Base-by-base conservation (phyloP, 2,888 invertebrate species). In the Agriopis aurantiaria region DNA sequence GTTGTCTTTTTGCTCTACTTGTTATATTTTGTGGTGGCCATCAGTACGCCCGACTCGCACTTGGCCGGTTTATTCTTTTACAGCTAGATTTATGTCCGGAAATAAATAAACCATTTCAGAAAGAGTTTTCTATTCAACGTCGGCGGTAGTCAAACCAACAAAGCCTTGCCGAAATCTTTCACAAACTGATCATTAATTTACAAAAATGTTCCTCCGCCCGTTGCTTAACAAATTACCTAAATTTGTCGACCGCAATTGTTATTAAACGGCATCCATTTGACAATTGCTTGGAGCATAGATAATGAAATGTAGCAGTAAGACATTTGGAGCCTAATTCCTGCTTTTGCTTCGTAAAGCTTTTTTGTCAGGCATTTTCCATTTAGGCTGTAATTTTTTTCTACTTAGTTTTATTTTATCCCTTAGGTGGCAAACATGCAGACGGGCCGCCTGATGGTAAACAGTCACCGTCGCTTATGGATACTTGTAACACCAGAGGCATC, bases 201-300 rank as follows among this genome's bases (percentile, higher is more conserved):
- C 66, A 62, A 70, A 66, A 70, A 70, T 66, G 41, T 62, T 45
- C 57, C 51, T 41, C 12, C 58, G 33, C 17, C 51, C 40, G 49
- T 49, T 55, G 55, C 14, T 61, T 12, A 66, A 74, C 69, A 75
- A 77, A 75, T 77, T 65, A 67, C 58, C 62, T 53, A 61, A 75
- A 77, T 77, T 77, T 77, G 75, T 77, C 59, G 57, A 69, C 66
- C 69, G 61, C 72, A 67, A 74, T 68, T 75, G 65, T 70, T 74
- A 73, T 70, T 75, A 74, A 76, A 69, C 59, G 74, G 46, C n/a
- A 58, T 69, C 71, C 68, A 75, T 77, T 77, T 77, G 73, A 76
- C 76, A 75, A 75, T 76, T 69, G 69, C 69, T 40, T 43, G 53
- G 17, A 43, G 14, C 53, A 49, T 49, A 63, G 70, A 43, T 65